These are phyloP conservation scores for Ectropis crepuscularia DNA, from an alignment of 2,888 invertebrate genomes.

Conservation along the genomic window DNA sequence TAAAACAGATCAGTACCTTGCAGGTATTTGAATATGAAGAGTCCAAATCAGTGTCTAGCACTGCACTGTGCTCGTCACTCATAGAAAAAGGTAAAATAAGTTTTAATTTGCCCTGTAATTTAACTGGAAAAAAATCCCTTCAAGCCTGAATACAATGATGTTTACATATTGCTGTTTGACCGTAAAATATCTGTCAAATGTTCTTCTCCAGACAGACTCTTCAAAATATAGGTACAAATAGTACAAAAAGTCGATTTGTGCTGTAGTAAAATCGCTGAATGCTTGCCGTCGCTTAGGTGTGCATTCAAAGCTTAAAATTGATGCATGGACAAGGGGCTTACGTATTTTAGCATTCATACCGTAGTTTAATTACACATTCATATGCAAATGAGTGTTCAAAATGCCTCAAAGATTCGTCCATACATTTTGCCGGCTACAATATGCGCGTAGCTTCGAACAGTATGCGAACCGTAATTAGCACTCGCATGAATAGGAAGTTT, in stretches of 20 bases:
- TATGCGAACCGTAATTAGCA: slow-evolving; percentile 76
- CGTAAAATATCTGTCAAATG: too few relatives aligned
- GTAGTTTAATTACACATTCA: slow-evolving; percentile 83
- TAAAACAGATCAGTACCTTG: too few relatives aligned
- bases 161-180: too few relatives aligned
- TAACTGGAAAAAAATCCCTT: too few relatives aligned
- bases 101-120: too few relatives aligned
- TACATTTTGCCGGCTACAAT: slow-evolving; percentile 45
- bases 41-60: too few relatives aligned
- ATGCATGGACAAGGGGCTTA: slow-evolving; percentile 52
- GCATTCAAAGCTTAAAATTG: slow-evolving; percentile 50
- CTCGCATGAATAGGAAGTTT: slow-evolving; percentile 72
- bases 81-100: too few relatives aligned
- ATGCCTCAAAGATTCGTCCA: slow-evolving; percentile 77
- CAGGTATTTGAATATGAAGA: too few relatives aligned
- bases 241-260: not conserved
- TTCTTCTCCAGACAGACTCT: too few relatives aligned
- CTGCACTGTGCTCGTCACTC: too few relatives aligned
- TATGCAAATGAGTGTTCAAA: slow-evolving; percentile 79
- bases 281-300: slow-evolving; percentile 1
- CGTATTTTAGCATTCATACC: slow-evolving; percentile 71
- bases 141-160: too few relatives aligned
- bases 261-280: not conserved
- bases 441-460: slow-evolving; percentile 72
- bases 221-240: not conserved